Conservation (phyloP, 2,888 invertebrate species). For the Ophion costatus region DNA sequence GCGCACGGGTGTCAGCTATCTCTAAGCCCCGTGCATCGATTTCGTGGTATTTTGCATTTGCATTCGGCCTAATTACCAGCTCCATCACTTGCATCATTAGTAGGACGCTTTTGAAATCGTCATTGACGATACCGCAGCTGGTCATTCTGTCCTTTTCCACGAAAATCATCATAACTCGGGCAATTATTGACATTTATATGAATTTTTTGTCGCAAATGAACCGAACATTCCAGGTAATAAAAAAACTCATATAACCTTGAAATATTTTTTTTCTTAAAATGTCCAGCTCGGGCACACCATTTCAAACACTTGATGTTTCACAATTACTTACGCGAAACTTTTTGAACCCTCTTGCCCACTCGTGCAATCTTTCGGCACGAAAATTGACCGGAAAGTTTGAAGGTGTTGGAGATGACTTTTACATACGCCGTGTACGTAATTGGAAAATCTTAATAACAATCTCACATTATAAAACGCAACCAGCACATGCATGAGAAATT, state of each 20-base stretch:
- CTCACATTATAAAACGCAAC: conserved; percentile 35
- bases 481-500: not conserved
- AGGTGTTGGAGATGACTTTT: conserved; percentile 30
- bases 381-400: not conserved
- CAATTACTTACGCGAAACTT: too few species aligned
- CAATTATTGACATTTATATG: not conserved
- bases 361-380: too few species aligned
- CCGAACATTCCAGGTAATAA: not conserved
- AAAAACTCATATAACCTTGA: not conserved
- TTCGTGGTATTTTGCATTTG: not conserved
- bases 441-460: conserved; percentile 54
- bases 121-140: not conserved
- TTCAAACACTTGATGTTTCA: too few species aligned
- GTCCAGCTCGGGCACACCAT: too few species aligned
- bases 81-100: not conserved
- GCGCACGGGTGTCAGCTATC: not conserved
- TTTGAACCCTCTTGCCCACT: too few species aligned
- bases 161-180: not conserved
- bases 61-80: not conserved
- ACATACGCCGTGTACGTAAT: conserved; percentile 32
- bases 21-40: not conserved
- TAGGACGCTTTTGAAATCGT: not conserved
- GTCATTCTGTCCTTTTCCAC: not conserved
- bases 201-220: not conserved
- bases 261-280: not conserved